Percentiles rank a stretch among this genome's conserved stretches.
Evolutionary conservation across 1,140 invertebrate genomes (phyloP).

Genomic region (Drosophila novamexicana): DNA sequence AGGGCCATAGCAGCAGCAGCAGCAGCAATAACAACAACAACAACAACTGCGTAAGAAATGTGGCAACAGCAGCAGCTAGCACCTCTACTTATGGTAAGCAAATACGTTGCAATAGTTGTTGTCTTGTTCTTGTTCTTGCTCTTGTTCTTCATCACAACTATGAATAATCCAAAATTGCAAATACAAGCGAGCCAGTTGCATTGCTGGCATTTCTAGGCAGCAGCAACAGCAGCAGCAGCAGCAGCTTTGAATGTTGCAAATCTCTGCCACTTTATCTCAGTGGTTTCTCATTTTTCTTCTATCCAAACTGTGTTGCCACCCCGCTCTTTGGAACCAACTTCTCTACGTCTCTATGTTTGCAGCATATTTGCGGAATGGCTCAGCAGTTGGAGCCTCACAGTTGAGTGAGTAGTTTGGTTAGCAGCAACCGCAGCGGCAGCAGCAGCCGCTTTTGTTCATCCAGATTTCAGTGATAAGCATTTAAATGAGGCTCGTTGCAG

Average conservation of each 20-base stretch:
- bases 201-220: constrained; percentile 65
- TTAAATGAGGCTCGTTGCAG: constrained; percentile 76
- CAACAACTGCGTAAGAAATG: constrained; percentile 60
- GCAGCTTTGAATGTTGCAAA: constrained; percentile 77
- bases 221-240: constrained; percentile 41
- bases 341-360: constrained; percentile 3
- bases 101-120: constrained; percentile 57
- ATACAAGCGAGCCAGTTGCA: constrained; percentile 63
- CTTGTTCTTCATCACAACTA: constrained; percentile 60
- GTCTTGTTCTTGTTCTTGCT: constrained; percentile 25
- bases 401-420: constrained; percentile 78
- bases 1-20: constrained; percentile 47
- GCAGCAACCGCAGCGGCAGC: constrained; percentile 36
- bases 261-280: constrained; percentile 80
- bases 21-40: constrained; percentile 9
- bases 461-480: constrained; percentile 81
- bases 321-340: background rate
- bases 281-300: constrained; percentile 79
- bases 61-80: constrained; percentile 27
- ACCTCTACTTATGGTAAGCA: constrained; percentile 68
- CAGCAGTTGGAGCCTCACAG: constrained; percentile 43
- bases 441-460: constrained; percentile 80
- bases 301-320: constrained; percentile 53
- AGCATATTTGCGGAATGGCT: constrained; percentile 65
- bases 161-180: constrained; percentile 81